Evolutionary conservation across 2,888 invertebrate genomes (phyloP).

Genomic region (Himalopsyche kuldschensis): DNA sequence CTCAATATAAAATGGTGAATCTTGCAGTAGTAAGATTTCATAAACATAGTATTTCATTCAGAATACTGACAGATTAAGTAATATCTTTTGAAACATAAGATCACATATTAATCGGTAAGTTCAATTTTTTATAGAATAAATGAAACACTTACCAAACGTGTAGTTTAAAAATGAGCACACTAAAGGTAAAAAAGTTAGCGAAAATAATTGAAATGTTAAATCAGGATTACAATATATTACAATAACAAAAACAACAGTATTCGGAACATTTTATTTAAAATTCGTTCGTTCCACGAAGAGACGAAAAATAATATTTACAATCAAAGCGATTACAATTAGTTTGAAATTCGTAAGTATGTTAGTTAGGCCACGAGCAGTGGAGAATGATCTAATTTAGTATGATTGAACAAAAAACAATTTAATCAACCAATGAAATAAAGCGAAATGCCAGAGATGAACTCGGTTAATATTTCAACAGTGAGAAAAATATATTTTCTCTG

Average conservation of each 20-base stretch:
- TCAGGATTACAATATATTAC: neutral
- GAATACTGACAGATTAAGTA: too few relatives aligned
- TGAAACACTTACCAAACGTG: neutral
- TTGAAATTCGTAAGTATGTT: slow-evolving; percentile 22
- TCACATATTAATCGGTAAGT: too few relatives aligned
- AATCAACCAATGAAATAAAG: neutral
- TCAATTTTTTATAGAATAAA: neutral
- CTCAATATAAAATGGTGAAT: too few relatives aligned
- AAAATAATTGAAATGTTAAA: neutral
- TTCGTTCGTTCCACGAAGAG: neutral
- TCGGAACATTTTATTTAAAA: neutral
- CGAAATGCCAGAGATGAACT: neutral
- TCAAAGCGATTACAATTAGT: neutral
- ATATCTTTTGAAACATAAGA: too few relatives aligned
- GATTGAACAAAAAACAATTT: neutral
- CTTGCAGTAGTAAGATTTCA: too few relatives aligned
- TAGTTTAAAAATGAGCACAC: neutral
- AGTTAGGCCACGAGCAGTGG: slow-evolving; percentile 39
- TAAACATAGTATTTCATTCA: too few relatives aligned
- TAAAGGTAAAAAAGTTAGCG: neutral
- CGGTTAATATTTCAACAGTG: neutral
- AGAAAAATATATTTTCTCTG: neutral
- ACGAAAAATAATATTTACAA: neutral
- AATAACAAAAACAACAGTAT: neutral
- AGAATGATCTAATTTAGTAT: slow-evolving; percentile 4